Evolutionary conservation across 2,113 vertebrate species (phyloP), one percentile per base, ranked within the genome.

Genomic region (Anarrhichthys ocellatus): DNA sequence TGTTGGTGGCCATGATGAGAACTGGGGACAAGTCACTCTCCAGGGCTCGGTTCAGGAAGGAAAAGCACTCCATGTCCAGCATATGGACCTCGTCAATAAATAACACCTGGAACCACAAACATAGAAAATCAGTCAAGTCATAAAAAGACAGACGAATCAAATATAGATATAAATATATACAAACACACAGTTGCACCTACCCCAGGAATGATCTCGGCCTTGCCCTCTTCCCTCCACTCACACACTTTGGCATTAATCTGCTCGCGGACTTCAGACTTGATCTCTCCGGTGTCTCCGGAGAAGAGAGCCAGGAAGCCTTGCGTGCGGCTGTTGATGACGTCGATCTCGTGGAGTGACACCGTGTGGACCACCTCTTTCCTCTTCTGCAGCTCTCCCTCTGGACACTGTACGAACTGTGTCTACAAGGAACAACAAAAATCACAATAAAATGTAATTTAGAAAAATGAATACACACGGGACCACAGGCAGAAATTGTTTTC

Each of bases 361-460:
- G 97, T 98, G 77, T 99, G 97, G 5, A 99, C 96, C 24, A 98
- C 97, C 88, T 98, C 97, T 81, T 98, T 98, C 56, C 97, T 95
- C 58, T 98, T 99, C 94, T 98, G 97, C 24, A 99, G 95, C 92
- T 99, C 97, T 8, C 97, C 97, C 3, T 98, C 97, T 0, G 97
- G 97, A 85, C 97, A 99, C 87, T 99, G 97, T 10, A 99, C 97
- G 15, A 99, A 99, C 92, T 98, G 97, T 0, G 97, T 99, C 97
- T 98, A 10, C 0, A 44, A 63, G 7, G 42, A 29, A 32, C 0
- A n/a, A 32, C 3, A 69, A 1, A 58, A 68, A 69, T 59, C 1
- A 29, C 18, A 46, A 67, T 62, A n/a, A 27, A 13, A 14, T n/a
- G 0, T 1, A 36, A 24, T 38, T 11, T 0, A 18, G 34, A 64